Base-by-base conservation (phyloP, 2,888 invertebrate species). In the Hypolimnas misippus region DNA sequence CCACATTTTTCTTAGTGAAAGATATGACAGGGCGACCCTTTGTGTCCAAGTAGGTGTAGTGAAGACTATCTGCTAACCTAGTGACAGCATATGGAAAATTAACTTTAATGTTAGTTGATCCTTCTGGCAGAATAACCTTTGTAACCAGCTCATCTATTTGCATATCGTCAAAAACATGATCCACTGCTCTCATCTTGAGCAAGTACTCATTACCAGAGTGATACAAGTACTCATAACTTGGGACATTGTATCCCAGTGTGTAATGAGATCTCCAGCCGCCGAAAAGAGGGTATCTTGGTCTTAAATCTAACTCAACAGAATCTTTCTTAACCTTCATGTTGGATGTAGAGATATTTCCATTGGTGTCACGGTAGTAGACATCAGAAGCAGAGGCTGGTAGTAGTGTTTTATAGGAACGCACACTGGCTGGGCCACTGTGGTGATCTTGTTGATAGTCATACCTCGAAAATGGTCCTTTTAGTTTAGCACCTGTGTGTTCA, bases 181-280 rank as follows among this genome's bases (percentile, higher is more conserved):
- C 99, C 70, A 99, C 90, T n/a, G 98, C 92, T 68, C 98, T 94
- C 96, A 99, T 97, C 82, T 97, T 97, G 59, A 99, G 88, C 44
- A 96, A 93, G 84, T 96, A 98, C 29, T 96, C 94, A 80, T 95
- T 94, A 66, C 96, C 96, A 66, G 94, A 93, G 72, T 96, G 96
- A 83, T 94, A 98, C 29, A 99, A 92, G 86, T 99, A 99, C 81
- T 99, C 98, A 81, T 98, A 98, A 72, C 98, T 98, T 2, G 99
- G 99, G 0, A 99, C 96, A 90, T 98, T 99, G 92, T 99, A 98
- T 2, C 99, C 99, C 51, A 99, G 93, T 44, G 96, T 96, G 86
- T 99, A 99, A 73, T 98, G 97, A 7, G 98, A 99, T 84, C 97
- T 97, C 99, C 99, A 99, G 12, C 99, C 99, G 59, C 99, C 99